These are phyloP conservation scores for Temnothorax longispinosus DNA, from an alignment of 1,140 invertebrate genomes.

Conservation along the genomic window DNA sequence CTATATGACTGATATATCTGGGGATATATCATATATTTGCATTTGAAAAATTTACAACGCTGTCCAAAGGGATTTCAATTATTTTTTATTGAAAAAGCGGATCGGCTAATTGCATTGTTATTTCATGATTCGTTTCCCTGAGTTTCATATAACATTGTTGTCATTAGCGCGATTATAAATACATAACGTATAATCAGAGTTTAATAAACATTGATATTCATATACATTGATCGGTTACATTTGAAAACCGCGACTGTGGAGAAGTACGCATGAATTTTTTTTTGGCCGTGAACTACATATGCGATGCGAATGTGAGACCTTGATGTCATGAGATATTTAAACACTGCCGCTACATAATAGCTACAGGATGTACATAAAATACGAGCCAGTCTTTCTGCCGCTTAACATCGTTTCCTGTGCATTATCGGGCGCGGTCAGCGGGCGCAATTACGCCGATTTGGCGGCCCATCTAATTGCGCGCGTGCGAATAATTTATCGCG, in stretches of 20 bases:
- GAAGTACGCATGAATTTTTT: not conserved
- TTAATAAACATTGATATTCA: not conserved
- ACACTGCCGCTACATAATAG: not conserved
- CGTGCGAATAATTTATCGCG: conserved; percentile 51
- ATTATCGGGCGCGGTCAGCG: conserved; percentile 33
- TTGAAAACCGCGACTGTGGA: not conserved
- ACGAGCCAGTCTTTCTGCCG: conserved; percentile 33
- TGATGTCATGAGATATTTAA: conserved; percentile 13
- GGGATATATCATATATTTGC: not conserved
- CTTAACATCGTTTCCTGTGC: conserved; percentile 45
- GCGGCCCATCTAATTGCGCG: conserved; percentile 40
- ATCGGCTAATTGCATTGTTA: not conserved
- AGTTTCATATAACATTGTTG: not conserved
- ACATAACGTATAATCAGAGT: not conserved
- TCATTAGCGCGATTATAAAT: not conserved
- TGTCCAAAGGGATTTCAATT: not conserved
- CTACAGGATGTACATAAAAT: conserved; percentile 37
- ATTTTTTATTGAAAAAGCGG: not conserved
- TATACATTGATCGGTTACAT: not conserved
- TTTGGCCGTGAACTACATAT: not conserved
- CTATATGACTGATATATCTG: not conserved
- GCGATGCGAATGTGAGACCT: not conserved
- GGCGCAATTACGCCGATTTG: conserved; percentile 40
- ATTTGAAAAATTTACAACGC: not conserved
- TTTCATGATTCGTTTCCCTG: not conserved